Base-by-base conservation (phyloP, 1,140 invertebrate species). In the Gonioctena quinquepunctata region DNA sequence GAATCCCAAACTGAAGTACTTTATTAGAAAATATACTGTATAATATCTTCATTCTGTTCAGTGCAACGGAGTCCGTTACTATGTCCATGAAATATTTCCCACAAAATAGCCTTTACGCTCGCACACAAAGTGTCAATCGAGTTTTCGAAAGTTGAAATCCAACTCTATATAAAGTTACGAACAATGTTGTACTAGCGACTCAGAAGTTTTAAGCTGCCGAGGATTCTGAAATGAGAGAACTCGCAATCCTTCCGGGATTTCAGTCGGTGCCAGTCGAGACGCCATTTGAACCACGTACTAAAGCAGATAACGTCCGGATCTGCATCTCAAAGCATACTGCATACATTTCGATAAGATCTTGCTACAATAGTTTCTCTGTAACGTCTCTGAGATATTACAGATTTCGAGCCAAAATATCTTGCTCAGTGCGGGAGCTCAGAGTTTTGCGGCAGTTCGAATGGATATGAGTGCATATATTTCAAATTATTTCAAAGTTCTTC, bases 291-390 rank as follows among this genome's bases (percentile, higher is more conserved):
- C 73, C 70, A 72, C 73, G 73, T 75, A 67, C 64, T 63, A 72
- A 72, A 70, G 64, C 50, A 72, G 70, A 75, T 75, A 72, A 70
- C 68, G 70, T 69, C 73, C 69, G 69, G 69, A 74, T 75, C 73
- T 75, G 65, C 66, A 75, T 74, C 73, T 69, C 56, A 49, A 33
- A 72, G 70, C 64, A 56, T 68, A 71, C 70, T 75, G 73, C 68
- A 75, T 72, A 72, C 68, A 75, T 75, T 75, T 70, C 64, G 70
- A 75, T 75, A 72, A 75, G 68, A 75, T 75, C 73, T 67, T 60
- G 68, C 64, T 54, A 70, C 70, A 74, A 74, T 71, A 74, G 72
- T 74, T 74, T 69, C 69, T 68, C 65, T 69, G 68, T 65, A 68
- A 59, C 28, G 50, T 63, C 33, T 69, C 50, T 69, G 54, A 73